Evolutionary conservation across 2,797 vertebrate species (phyloP).

Genomic region (Nothura maculosa): DNA sequence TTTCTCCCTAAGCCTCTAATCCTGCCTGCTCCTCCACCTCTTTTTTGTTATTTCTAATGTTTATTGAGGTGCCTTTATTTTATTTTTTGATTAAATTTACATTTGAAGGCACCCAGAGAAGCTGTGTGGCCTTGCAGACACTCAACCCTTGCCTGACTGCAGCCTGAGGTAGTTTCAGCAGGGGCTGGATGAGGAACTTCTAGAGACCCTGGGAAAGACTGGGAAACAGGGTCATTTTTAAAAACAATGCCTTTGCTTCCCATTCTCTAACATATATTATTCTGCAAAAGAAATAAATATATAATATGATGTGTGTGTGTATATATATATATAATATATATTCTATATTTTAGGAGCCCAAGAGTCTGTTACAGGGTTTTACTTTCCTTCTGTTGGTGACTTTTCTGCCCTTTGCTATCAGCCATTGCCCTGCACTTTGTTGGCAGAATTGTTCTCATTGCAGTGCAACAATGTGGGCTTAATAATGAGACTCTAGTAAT

Average conservation of each 20-base stretch:
- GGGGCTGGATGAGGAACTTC: background rate
- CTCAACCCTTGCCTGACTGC: background rate
- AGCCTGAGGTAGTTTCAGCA: background rate
- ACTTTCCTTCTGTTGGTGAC: background rate
- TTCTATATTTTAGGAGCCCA: background rate
- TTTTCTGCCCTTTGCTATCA: conserved; percentile 25
- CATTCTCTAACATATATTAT: background rate
- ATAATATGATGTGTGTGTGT: too few relatives aligned
- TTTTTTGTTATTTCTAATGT: background rate
- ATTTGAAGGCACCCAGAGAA: background rate
- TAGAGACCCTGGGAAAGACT: background rate
- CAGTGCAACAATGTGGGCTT: background rate
- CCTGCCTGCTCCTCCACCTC: background rate
- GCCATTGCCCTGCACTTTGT: background rate
- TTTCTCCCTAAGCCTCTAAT: background rate
- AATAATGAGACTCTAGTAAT: background rate
- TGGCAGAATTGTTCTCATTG: background rate
- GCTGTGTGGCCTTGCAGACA: background rate
- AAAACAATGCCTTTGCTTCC: background rate
- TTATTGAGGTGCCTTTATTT: background rate
- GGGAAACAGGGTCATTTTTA: background rate
- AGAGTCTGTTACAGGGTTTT: background rate
- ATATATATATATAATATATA: too few relatives aligned
- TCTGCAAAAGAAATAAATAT: background rate
- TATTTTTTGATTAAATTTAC: background rate